A percentile compares a stretch with the other conserved stretches of the same genome.
Conservation (phyloP, 1,140 invertebrate species). For the Heliconius hermathena region DNA sequence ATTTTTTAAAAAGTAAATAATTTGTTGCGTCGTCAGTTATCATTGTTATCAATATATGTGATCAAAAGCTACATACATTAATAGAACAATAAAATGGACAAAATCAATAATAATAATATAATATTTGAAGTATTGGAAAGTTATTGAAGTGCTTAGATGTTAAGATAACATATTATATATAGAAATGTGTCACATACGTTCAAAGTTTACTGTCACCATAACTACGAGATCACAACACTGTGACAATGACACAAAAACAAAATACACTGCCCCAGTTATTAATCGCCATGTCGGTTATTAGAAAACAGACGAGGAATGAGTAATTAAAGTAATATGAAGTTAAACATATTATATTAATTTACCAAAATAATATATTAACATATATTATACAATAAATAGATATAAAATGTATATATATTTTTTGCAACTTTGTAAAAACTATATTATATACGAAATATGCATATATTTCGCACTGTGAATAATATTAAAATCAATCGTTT, state of each 20-base stretch:
- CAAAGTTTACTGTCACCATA: constrained; percentile 36
- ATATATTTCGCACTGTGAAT: background rate
- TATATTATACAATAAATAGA: background rate
- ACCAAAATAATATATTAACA: background rate
- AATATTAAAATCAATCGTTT: background rate
- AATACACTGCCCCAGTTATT: constrained; percentile 19
- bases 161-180: constrained; percentile 23
- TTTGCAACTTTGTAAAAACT: background rate
- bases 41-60: background rate
- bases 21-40: background rate
- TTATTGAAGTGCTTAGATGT: constrained; percentile 20
- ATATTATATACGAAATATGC: background rate
- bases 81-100: background rate
- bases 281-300: constrained; percentile 11
- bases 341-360: background rate
- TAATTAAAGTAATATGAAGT: background rate
- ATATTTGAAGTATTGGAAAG: constrained; percentile 21
- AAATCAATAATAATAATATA: background rate
- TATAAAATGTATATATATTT: background rate
- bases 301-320: background rate
- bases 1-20: too few relatives aligned
- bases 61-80: background rate
- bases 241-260: constrained; percentile 37
- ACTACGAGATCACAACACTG: constrained; percentile 35
- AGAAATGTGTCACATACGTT: constrained; percentile 27